Base-by-base conservation (phyloP, 2,888 invertebrate species). In the Leucophenga montana region DNA sequence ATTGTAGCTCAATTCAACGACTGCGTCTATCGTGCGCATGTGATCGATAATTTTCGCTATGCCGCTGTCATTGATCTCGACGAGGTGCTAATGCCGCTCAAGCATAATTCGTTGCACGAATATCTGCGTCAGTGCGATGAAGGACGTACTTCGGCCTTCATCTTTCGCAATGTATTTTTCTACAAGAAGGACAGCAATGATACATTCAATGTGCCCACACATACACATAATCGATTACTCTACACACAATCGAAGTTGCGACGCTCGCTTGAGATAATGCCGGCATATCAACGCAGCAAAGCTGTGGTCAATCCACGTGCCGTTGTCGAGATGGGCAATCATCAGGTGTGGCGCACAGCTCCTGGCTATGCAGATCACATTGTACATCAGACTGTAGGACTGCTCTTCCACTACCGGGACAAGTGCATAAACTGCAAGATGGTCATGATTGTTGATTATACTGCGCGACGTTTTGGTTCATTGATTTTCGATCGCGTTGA, bases 1-100 rank as follows among this genome's bases (percentile, higher is more conserved):
- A 91, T 95, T 73, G 96, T 97, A 86, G 96, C 95, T 0, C 95
- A 97, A 50, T 92, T 96, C 82, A 97, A 97, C 88, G 97, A 97
- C 89, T 97, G 97, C 88, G 91, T 97, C 16, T 97, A 96, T 89
- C 92, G 97, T 75, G 94, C 95, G 67, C 95, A 96, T 93, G 92
- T 94, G 71, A 86, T 90, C 70, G 87, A 89, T 71, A 90, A 90
- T 59, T 94, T 93, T 78, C 93, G 94, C 69, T 95, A 95, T 90
- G 91, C 96, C 16, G 92, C 95, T 3, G 92, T 96, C 66, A 93
- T 97, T 66, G 97, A 97, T 86, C 90, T 97, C 72, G 97, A 97
- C 84, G 97, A 97, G 87, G 93, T 94, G 82, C 92, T 97, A 75
- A 90, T 97, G 80, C 96, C 96, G 0, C 91, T 94, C 65, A 91